Percentiles rank a stretch among this genome's conserved stretches.
These are phyloP conservation scores for Leiothrix lutea DNA, from an alignment of 2,113 vertebrate species.

Conservation along the genomic window DNA sequence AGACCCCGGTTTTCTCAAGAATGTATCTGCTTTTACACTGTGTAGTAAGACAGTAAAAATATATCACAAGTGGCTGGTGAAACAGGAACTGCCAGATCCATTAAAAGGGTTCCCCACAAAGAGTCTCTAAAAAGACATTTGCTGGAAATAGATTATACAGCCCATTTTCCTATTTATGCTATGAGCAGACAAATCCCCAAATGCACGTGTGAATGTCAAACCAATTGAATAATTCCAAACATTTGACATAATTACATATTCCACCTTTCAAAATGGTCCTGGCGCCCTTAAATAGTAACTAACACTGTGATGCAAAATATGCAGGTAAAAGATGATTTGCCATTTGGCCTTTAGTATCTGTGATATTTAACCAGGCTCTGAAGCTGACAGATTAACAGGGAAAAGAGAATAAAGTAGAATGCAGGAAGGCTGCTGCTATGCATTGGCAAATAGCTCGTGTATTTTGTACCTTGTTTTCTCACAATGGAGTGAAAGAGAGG, in stretches of 20 bases:
- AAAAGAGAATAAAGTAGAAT: background rate
- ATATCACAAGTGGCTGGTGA: background rate
- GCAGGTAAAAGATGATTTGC: constrained; percentile 4
- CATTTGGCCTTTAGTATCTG: constrained; percentile 9
- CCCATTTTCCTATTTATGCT: background rate
- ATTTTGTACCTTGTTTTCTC: background rate
- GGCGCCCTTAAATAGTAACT: background rate
- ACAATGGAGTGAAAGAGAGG: background rate
- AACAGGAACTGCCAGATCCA: constrained; percentile 7
- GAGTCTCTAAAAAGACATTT: constrained; percentile 13
- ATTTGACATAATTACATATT: constrained; percentile 4
- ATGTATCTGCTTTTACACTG: background rate
- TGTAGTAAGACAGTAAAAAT: background rate
- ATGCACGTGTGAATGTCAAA: constrained; percentile 5
- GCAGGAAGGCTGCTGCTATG: background rate
- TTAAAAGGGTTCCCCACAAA: background rate
- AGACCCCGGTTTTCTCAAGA: background rate
- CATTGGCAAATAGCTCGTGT: background rate
- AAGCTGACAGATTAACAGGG: constrained; percentile 12
- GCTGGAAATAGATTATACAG: constrained; percentile 5
- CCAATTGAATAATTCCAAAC: background rate
- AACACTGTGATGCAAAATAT: background rate
- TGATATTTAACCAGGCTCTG: constrained; percentile 14
- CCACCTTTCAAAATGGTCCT: constrained; percentile 4
- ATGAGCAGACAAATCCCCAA: background rate